Evolutionary conservation across 2,797 vertebrate species (phyloP).

Genomic region (Acrossocheilus fasciatus): DNA sequence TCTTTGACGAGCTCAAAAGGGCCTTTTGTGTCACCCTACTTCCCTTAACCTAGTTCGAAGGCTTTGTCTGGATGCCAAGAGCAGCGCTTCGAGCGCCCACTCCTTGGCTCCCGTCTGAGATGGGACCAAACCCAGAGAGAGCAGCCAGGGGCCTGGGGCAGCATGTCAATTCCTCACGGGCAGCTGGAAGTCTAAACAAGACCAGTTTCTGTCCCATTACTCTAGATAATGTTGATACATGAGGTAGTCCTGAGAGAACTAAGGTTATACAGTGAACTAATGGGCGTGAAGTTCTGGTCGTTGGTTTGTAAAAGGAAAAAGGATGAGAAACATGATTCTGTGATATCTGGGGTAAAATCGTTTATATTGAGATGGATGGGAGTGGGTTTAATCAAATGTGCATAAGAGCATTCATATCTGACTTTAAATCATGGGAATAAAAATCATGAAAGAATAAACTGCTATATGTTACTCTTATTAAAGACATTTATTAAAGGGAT

Average conservation of each 20-base stretch:
- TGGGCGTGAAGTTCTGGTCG: conserved; percentile 56
- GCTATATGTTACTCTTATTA: neutral
- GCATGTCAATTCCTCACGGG: conserved; percentile 51
- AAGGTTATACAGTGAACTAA: conserved; percentile 66
- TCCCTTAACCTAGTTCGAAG: conserved; percentile 68
- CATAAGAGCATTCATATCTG: neutral
- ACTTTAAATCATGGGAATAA: neutral
- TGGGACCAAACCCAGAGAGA: conserved; percentile 60
- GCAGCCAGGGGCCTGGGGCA: conserved; percentile 50
- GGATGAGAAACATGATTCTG: conserved; percentile 1
- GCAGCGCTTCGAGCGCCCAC: conserved; percentile 54
- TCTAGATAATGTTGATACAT: conserved; percentile 65
- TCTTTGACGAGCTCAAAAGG: conserved; percentile 78
- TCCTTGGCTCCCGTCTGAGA: conserved; percentile 67
- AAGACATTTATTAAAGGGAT: neutral
- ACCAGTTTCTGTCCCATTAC: conserved; percentile 73
- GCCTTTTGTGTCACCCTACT: conserved; percentile 75
- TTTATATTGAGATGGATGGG: conserved; percentile 7
- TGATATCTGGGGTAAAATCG: neutral
- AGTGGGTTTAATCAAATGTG: conserved; percentile 4
- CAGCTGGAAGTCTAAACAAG: conserved; percentile 65
- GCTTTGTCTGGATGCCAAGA: conserved; percentile 70
- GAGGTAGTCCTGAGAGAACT: conserved; percentile 46
- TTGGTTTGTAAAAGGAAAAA: conserved; percentile 6
- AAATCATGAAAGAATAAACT: neutral